These are phyloP conservation scores for Hippoglossus hippoglossus DNA, from an alignment of 2,797 vertebrate genomes.

Conservation along the genomic window DNA sequence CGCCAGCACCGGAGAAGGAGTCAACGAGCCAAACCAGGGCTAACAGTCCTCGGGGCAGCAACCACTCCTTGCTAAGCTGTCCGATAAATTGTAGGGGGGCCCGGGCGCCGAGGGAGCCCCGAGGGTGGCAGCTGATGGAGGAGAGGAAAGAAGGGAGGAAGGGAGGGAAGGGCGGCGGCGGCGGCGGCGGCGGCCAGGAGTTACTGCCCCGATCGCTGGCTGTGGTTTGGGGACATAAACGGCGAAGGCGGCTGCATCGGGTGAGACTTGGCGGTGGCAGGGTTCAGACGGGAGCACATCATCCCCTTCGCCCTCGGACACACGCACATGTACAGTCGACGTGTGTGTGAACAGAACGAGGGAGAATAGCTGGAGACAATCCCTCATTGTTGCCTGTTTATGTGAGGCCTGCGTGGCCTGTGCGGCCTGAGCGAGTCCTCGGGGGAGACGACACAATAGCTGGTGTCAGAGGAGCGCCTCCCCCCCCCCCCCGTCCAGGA, in stretches of 20 bases:
- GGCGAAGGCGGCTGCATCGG: slow-evolving; percentile 12
- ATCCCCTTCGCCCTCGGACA: slow-evolving; percentile 51
- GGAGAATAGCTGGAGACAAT: slow-evolving; percentile 62
- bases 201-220: slow-evolving; percentile 47
- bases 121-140: slow-evolving; percentile 21
- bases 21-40: slow-evolving; percentile 67
- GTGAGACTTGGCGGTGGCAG: slow-evolving; percentile 41
- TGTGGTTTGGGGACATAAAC: slow-evolving; percentile 36
- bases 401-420: slow-evolving; percentile 32
- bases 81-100: slow-evolving; percentile 69
- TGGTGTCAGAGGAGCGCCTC: slow-evolving; percentile 70
- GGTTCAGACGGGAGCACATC: slow-evolving; percentile 56
- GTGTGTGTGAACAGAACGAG: slow-evolving; percentile 1
- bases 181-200: slow-evolving; percentile 37
- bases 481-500: slow-evolving; percentile 54
- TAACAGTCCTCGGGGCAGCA: slow-evolving; percentile 73
- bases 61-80: slow-evolving; percentile 68
- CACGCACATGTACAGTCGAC: slow-evolving; percentile 27
- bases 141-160: slow-evolving; percentile 11
- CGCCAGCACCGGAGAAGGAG: slow-evolving; percentile 57
- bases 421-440: slow-evolving; percentile 15
- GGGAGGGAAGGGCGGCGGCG: slow-evolving; percentile 7
- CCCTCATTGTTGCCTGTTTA: slow-evolving; percentile 74
- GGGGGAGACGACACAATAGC: slow-evolving; percentile 62
- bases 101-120: slow-evolving; percentile 29